phyloP scores from a whole-genome alignment of 2,888 invertebrate genomes.

The Callyntrura guangdongensis region DNA sequence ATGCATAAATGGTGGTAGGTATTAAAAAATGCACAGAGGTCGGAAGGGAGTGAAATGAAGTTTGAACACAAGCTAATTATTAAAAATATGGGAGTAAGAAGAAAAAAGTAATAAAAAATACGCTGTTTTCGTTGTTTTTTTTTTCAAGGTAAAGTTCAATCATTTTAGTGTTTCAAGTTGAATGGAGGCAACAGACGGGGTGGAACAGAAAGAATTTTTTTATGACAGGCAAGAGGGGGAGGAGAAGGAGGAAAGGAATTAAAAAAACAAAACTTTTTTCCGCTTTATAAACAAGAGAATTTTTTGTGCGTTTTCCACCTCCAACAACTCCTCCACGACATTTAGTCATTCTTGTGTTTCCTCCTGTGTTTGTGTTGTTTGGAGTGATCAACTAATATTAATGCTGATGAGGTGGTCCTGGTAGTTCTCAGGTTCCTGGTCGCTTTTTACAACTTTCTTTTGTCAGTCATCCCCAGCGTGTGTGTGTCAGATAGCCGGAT shows the following conservation, averaged over 20 bases:
- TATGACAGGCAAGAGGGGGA: neutral
- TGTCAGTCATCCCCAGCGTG: no score
- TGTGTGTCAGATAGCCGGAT: no score
- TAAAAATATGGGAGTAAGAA: neutral
- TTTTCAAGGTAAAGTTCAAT: neutral
- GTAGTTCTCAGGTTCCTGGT: neutral
- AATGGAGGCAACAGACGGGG: neutral
- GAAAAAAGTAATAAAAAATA: neutral
- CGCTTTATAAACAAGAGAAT: neutral
- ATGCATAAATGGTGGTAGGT: no score
- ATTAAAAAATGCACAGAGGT: no score
- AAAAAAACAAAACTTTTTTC: slow-evolving; percentile 31
- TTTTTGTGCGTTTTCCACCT: slow-evolving; percentile 11
- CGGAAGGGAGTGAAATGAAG: neutral
- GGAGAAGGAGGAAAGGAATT: neutral
- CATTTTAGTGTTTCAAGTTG: neutral
- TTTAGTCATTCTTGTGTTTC: neutral
- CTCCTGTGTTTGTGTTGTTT: neutral
- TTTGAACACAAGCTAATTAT: slow-evolving; percentile 18
- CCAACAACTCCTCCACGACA: slow-evolving; percentile 2
- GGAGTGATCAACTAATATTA: neutral
- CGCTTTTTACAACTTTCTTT: neutral
- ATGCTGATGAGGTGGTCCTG: neutral
- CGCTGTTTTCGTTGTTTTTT: no score
- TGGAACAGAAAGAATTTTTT: neutral